These are phyloP conservation scores for Bergia puertoricense DNA, from an alignment of 92 coral and sea anemone genomes.

Conservation along the genomic window DNA sequence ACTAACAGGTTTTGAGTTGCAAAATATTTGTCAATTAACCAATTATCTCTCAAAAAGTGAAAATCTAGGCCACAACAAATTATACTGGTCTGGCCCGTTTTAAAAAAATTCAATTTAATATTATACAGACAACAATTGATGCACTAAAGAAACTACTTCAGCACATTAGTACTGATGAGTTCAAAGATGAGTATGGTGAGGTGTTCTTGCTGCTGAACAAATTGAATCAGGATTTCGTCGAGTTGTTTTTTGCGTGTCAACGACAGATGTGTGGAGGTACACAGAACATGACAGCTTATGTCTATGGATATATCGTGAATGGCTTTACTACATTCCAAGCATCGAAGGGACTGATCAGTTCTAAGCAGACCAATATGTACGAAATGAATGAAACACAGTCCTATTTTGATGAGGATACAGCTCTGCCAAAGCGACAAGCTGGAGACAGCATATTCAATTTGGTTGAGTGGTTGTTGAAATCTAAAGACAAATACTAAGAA, in stretches of 20 bases:
- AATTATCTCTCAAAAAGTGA: slow-evolving; percentile 1
- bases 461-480: slow-evolving; percentile 53
- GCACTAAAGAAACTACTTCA: slow-evolving; percentile 53
- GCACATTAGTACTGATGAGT: slow-evolving; percentile 37
- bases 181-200: slow-evolving; percentile 48
- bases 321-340: slow-evolving; percentile 48
- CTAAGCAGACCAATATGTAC: slow-evolving; percentile 57
- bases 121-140: slow-evolving; percentile 47
- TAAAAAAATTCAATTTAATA: neutral
- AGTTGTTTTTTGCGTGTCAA: slow-evolving; percentile 64
- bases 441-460: slow-evolving; percentile 34
- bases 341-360: slow-evolving; percentile 45
- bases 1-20: slow-evolving; percentile 3
- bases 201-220: slow-evolving; percentile 46
- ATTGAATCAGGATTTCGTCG: slow-evolving; percentile 61
- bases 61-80: neutral
- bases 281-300: slow-evolving; percentile 62
- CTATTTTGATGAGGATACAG: slow-evolving; percentile 33
- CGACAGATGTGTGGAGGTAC: slow-evolving; percentile 72
- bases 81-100: neutral
- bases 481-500: slow-evolving; percentile 20
- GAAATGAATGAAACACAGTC: slow-evolving; percentile 49
- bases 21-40: slow-evolving; percentile 22
- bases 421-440: slow-evolving; percentile 40
- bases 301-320: slow-evolving; percentile 54